Percentiles rank a stretch among this genome's conserved stretches.
Evolutionary conservation across 1,140 invertebrate genomes (phyloP).

Genomic region (Globodera rostochiensis): DNA sequence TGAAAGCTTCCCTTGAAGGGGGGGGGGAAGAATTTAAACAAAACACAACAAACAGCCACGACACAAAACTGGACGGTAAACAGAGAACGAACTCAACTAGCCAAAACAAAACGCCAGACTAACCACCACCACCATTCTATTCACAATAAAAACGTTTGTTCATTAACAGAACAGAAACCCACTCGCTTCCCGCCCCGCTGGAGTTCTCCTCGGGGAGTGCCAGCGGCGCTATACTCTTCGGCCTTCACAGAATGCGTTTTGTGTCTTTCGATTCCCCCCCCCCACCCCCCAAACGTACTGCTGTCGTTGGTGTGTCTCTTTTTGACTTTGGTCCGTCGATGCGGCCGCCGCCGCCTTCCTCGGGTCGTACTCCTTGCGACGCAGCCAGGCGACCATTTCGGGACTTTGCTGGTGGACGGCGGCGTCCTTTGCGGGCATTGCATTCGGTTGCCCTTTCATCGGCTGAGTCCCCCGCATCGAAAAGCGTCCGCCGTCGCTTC

Average conservation of each 20-base stretch:
- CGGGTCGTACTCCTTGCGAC: constrained; percentile 53
- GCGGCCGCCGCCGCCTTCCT: constrained; percentile 51
- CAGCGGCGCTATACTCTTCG: not conserved
- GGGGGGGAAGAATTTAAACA: not conserved
- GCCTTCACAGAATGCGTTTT: not conserved
- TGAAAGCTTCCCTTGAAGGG: constrained; percentile 35
- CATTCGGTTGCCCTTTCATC: constrained; percentile 1
- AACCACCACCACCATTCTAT: not conserved
- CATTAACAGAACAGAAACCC: constrained; percentile 14
- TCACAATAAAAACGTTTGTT: too few relatives aligned
- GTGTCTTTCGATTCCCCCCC: not conserved
- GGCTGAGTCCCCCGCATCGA: constrained; percentile 47
- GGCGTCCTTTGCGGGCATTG: not conserved
- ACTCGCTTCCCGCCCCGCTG: constrained; percentile 2
- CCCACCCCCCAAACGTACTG: not conserved
- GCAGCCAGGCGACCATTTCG: constrained; percentile 56
- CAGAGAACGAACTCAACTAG: constrained; percentile 6
- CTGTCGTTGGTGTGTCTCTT: not conserved
- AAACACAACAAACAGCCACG: not conserved
- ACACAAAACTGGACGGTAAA: not conserved
- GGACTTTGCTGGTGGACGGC: constrained; percentile 37
- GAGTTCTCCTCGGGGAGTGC: constrained; percentile 11
- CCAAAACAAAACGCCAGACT: not conserved
- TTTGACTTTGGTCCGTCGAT: not conserved
- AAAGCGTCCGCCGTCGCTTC: constrained; percentile 53